These are phyloP conservation scores for Corythucha ciliata DNA, from an alignment of 2,888 invertebrate species.

Conservation along the genomic window DNA sequence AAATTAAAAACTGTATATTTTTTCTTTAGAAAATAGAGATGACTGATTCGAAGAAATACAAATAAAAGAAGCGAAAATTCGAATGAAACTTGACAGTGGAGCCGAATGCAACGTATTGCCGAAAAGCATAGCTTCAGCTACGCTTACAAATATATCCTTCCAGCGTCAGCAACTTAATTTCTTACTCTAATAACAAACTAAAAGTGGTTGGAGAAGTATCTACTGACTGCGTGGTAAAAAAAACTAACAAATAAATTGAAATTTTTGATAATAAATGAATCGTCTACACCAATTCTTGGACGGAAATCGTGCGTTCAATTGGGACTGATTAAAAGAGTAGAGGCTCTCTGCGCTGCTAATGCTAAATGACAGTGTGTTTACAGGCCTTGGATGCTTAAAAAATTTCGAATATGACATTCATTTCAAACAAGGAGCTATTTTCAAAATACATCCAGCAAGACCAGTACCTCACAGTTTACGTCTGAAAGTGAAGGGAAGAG, in stretches of 20 bases:
- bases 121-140: background rate
- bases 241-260: background rate
- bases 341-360: background rate
- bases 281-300: background rate
- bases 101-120: background rate
- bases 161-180: background rate
- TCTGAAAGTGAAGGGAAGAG: constrained; percentile 7
- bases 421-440: background rate
- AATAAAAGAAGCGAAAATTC: background rate
- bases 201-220: background rate
- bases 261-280: constrained; percentile 1
- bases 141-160: background rate
- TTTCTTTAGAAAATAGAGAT: background rate
- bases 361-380: background rate
- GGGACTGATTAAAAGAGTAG: background rate
- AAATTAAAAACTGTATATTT: no score
- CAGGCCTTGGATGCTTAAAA: constrained; percentile 5
- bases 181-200: background rate
- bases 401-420: constrained; percentile 7
- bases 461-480: constrained; percentile 1
- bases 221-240: background rate
- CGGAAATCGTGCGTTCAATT: background rate
- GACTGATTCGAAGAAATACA: constrained; percentile 2
- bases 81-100: background rate
- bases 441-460: constrained; percentile 11